A percentile compares a stretch with the other conserved stretches of the same genome.
phyloP scores from a whole-genome alignment of 2,888 invertebrate genomes.

The Adelphocoris suturalis region DNA sequence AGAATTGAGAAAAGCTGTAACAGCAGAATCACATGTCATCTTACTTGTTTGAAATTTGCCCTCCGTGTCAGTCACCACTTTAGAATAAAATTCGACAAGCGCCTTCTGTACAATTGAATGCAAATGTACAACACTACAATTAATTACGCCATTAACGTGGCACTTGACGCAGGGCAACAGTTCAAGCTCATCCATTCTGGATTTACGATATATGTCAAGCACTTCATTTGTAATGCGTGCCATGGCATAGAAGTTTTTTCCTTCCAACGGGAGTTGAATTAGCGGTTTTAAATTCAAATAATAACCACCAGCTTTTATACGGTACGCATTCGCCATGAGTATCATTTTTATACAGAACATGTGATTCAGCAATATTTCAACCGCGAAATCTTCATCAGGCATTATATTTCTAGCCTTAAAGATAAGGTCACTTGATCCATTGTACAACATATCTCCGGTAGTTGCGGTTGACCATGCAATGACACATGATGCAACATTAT shows the following conservation, averaged over 20 bases:
- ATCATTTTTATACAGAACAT: background rate
- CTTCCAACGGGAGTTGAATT: background rate
- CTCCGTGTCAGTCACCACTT: background rate
- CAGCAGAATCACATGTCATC: background rate
- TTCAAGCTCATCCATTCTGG: background rate
- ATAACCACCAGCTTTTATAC: background rate
- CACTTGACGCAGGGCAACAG: slow-evolving; percentile 26
- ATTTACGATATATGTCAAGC: no score
- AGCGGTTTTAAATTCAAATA: background rate
- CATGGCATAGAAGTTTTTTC: background rate
- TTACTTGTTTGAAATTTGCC: background rate
- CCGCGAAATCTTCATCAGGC: background rate
- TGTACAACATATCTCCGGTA: background rate
- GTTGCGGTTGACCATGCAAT: background rate
- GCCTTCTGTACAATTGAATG: background rate
- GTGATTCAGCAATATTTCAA: background rate
- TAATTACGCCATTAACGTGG: slow-evolving; percentile 28
- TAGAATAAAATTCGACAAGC: slow-evolving; percentile 7
- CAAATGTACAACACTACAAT: background rate
- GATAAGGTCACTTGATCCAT: background rate
- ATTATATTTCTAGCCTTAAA: background rate
- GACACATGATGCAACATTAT: background rate
- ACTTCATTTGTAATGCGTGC: background rate
- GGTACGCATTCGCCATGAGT: background rate
- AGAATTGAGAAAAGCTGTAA: background rate